Evolutionary conservation across 2,888 invertebrate genomes (phyloP).

Genomic region (Acanthoscelides obtectus): DNA sequence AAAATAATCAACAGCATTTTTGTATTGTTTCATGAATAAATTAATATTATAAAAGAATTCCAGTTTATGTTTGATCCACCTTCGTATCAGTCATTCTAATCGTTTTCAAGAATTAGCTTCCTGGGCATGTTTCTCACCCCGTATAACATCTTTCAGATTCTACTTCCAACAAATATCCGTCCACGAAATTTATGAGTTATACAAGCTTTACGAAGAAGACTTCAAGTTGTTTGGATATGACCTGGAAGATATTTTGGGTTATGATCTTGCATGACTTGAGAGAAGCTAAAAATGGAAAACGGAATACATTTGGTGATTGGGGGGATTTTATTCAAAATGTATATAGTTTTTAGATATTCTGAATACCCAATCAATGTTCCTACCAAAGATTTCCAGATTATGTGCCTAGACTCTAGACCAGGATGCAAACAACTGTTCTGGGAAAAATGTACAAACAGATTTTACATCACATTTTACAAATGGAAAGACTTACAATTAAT

Average conservation of each 20-base stretch:
- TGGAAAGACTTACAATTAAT: no score
- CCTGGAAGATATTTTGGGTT: constrained; percentile 72
- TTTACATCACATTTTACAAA: no score
- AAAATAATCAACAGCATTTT: no score
- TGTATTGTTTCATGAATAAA: no score
- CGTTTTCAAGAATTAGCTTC: no score
- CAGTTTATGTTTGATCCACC: no score
- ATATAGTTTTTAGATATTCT: neutral
- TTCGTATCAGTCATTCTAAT: no score
- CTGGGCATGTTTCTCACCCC: neutral
- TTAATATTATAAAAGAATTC: no score
- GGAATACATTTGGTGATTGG: neutral
- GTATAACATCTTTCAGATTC: neutral
- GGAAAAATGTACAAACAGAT: no score
- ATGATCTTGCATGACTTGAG: constrained; percentile 56
- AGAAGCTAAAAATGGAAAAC: neutral
- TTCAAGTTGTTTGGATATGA: constrained; percentile 79
- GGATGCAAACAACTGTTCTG: no score
- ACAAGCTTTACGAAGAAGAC: constrained; percentile 70
- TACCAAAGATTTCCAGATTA: neutral
- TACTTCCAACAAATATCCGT: constrained; percentile 72
- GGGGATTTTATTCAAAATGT: neutral
- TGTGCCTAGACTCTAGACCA: no score
- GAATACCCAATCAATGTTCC: neutral
- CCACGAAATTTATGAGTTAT: constrained; percentile 65